Percentiles rank a stretch among this genome's conserved stretches.
Evolutionary conservation across 2,888 invertebrate genomes (phyloP).

Genomic region (Sarcophaga carnaria): DNA sequence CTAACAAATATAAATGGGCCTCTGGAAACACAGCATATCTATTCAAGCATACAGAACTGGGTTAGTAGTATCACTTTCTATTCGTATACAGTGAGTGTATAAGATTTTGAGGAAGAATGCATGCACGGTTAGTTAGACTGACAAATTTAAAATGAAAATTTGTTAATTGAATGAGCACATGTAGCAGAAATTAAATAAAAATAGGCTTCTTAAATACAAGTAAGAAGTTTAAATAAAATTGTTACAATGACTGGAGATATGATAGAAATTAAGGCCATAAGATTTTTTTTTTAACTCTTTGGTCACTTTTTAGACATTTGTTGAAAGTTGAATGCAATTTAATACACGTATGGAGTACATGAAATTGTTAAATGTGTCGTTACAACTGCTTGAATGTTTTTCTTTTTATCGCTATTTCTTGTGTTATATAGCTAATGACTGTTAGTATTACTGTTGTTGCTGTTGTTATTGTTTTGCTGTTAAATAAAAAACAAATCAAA

Average conservation of each 20-base stretch:
- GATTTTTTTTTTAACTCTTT: not conserved
- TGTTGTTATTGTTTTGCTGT: not conserved
- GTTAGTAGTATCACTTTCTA: slow-evolving; percentile 63
- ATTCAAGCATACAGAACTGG: slow-evolving; percentile 64
- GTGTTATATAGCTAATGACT: not conserved
- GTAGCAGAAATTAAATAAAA: not conserved
- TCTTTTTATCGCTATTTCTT: not conserved
- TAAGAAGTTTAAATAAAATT: slow-evolving; percentile 36
- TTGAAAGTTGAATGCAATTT: not conserved
- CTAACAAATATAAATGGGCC: not conserved
- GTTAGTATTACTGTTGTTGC: not conserved
- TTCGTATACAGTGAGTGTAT: not conserved
- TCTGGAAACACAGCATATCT: slow-evolving; percentile 21
- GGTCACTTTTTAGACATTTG: not conserved
- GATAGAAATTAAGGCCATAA: slow-evolving; percentile 32
- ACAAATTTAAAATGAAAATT: slow-evolving; percentile 44
- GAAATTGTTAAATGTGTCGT: slow-evolving; percentile 27
- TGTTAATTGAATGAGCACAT: slow-evolving; percentile 64
- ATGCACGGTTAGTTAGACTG: not conserved
- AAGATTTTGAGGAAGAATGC: not conserved
- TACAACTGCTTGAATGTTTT: not conserved
- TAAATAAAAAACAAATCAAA: not conserved
- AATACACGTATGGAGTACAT: not conserved
- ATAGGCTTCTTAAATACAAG: slow-evolving; percentile 35
- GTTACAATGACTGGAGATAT: slow-evolving; percentile 11